Evolutionary conservation across 2,888 invertebrate genomes (phyloP).

Genomic region (Mesopsocus fuscifrons): DNA sequence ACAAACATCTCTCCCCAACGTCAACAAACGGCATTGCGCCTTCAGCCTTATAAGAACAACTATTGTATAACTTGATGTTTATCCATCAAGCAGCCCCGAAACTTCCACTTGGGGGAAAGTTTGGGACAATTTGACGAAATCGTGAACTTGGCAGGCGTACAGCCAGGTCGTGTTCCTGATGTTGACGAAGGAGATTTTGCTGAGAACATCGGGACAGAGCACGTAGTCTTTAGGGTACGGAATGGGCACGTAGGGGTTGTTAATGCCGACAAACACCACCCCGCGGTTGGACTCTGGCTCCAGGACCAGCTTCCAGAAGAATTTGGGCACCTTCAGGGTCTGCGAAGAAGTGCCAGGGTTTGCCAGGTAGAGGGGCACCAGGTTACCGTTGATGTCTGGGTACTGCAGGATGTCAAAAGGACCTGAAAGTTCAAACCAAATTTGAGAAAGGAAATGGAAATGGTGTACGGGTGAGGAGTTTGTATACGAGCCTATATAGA

Average conservation of each 20-base stretch:
- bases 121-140: neutral
- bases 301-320: neutral
- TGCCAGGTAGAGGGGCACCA: neutral
- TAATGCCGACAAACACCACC: neutral
- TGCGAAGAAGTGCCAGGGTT: neutral
- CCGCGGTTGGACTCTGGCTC: neutral
- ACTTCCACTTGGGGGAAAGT: neutral
- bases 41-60: no score
- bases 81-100: no score
- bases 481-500: no score
- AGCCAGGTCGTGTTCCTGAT: neutral
- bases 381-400: neutral
- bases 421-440: neutral
- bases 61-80: no score
- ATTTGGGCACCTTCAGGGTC: neutral
- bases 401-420: neutral
- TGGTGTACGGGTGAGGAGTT: no score
- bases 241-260: neutral
- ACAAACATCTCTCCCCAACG: no score
- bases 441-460: no score
- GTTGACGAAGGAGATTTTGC: neutral
- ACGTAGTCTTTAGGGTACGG: neutral
- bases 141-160: neutral
- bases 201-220: neutral
- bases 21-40: no score